phyloP scores from a whole-genome alignment of 2,113 vertebrate species.

The Entelurus aequoreus region DNA sequence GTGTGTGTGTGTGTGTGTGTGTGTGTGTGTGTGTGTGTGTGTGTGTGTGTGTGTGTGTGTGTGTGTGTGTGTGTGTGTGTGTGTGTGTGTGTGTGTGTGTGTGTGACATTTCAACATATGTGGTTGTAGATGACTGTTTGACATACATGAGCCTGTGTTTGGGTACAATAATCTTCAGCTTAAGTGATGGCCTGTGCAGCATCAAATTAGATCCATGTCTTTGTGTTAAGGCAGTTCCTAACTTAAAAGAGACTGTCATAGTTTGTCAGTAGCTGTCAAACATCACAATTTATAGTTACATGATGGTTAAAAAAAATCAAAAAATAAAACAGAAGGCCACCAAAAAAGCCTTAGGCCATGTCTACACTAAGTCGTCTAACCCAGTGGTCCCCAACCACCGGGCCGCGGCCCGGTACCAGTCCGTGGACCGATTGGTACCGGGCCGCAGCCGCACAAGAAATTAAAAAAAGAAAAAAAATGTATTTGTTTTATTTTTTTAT shows the following conservation, averaged over 20 bases:
- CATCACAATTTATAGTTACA: constrained; percentile 14
- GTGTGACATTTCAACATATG: constrained; percentile 10
- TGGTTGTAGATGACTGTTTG: constrained; percentile 25
- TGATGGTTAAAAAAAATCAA: background rate
- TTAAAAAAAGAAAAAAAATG: no score
- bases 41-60: background rate
- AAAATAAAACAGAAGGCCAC: no score
- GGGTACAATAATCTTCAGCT: constrained; percentile 25
- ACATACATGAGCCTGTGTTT: constrained; percentile 32
- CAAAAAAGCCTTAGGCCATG: no score
- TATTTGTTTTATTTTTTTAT: no score
- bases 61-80: background rate
- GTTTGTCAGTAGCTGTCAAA: constrained; percentile 27
- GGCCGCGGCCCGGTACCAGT: no score
- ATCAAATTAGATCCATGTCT: constrained; percentile 16
- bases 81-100: no score
- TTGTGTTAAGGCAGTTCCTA: background rate
- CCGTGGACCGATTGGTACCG: no score
- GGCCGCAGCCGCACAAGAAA: no score
- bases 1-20: background rate
- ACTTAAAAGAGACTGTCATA: constrained; percentile 9
- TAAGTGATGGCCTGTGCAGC: constrained; percentile 24
- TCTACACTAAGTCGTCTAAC: no score
- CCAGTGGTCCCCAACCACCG: no score
- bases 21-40: no score